Evolutionary conservation across 1,140 invertebrate genomes (phyloP), one percentile per base, ranked within the genome.

Genomic region (Hermetia illucens): DNA sequence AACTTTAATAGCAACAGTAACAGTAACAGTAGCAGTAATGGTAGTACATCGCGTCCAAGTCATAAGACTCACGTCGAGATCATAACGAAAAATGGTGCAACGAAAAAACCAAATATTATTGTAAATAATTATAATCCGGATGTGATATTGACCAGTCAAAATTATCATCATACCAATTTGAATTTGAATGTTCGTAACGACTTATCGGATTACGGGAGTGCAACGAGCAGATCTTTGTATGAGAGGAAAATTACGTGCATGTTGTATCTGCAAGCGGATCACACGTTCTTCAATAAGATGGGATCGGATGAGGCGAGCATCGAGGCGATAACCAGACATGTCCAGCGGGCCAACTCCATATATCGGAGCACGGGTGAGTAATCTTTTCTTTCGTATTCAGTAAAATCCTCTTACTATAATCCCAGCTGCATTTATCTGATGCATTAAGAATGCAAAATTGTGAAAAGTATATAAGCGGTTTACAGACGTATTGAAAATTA

Each of bases 211-310:
- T 50, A 48, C 21, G 46, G 27, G 8, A 43, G 48, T 13, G 53
- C 44, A 25, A 45, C 48, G 0, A 50, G 50, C 0, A 48, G 77
- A 67, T 54, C 56, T 20, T 40, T 54, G 13, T 60, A 60, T 37
- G 57, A 61, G 49, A 62, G 66, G 20, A 83, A 82, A 56, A 83
- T 78, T 2, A 83, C 80, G 0, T 92, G 87, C 55, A 87, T 92
- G 77, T 64, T 95, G 12, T 95, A 94, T 62, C 66, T 94, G 44
- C 89, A 94, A 65, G 90, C 90, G 2, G 90, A 94, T 67, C 89
- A 94, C 68, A 77, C 91, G 54, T 93, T 93, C 64, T 93, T 80
- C 59, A 74, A 90, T 51, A 81, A 86, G 64, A 89, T 91, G 58
- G 84, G 85, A 21, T 85, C 83, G 10, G 86, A 93, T 53, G 89